Conservation (phyloP, 2,113 vertebrate species). For the Phoenicopterus ruber region DNA sequence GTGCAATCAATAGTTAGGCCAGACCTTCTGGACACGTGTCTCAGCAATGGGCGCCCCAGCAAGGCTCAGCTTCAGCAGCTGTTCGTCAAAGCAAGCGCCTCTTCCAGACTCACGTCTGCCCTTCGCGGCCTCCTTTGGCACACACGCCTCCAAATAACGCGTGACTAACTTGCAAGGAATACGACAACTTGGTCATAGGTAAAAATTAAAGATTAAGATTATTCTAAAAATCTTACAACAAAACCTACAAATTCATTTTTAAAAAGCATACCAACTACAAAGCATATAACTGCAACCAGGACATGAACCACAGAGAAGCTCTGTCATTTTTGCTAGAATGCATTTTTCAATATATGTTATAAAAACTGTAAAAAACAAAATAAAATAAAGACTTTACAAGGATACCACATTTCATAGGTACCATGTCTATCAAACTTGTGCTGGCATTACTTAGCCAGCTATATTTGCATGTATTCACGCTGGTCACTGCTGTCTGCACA, state of each 20-base stretch:
- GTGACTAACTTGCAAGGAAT: neutral
- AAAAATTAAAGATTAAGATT: neutral
- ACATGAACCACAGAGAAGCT: neutral
- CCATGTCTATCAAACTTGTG: accelerated
- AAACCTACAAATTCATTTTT: neutral
- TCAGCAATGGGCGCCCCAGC: neutral
- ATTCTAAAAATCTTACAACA: neutral
- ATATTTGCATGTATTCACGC: accelerated
- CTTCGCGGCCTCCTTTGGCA: neutral
- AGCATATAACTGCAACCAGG: neutral
- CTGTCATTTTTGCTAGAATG: neutral
- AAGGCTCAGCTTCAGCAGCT: neutral
- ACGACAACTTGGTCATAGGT: neutral
- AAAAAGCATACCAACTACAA: neutral
- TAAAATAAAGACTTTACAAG: neutral
- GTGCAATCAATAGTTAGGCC: neutral
- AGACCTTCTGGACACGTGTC: neutral
- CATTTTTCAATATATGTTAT: neutral
- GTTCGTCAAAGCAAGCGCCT: neutral
- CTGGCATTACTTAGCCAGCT: neutral
- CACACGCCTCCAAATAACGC: neutral
- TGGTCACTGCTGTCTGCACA: neutral
- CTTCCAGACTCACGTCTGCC: neutral
- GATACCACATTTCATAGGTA: accelerated
- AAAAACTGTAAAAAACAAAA: neutral